These are phyloP conservation scores for Hoplostethus mediterraneus DNA, from an alignment of 2,797 vertebrate genomes.

Conservation along the genomic window DNA sequence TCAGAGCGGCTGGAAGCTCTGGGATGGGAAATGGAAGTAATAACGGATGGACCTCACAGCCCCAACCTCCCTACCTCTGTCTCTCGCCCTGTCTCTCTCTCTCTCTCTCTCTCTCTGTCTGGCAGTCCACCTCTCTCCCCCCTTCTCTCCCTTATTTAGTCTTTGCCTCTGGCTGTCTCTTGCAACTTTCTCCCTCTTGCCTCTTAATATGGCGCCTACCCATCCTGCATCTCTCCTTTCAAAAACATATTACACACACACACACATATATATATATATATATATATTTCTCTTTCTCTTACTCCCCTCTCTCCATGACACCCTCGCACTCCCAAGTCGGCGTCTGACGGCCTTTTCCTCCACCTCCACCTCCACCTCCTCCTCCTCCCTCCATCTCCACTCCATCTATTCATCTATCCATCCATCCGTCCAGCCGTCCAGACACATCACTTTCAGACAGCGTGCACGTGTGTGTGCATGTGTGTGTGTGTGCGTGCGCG, in stretches of 20 bases:
- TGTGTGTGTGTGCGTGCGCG: constrained; percentile 12
- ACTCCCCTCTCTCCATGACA: constrained; percentile 28
- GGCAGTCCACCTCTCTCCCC: constrained; percentile 5
- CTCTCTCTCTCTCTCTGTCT: background rate
- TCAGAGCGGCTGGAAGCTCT: constrained; percentile 63
- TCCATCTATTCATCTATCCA: background rate
- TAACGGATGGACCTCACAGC: constrained; percentile 67
- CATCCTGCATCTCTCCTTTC: constrained; percentile 36
- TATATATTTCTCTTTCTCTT: background rate
- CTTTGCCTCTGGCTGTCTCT: constrained; percentile 66
- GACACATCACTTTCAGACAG: constrained; percentile 67
- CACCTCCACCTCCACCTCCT: background rate
- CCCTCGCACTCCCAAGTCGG: background rate
- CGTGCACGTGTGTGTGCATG: constrained; percentile 4
- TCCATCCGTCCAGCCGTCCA: constrained; percentile 38
- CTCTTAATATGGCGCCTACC: constrained; percentile 43
- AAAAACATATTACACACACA: constrained; percentile 46
- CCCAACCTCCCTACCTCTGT: constrained; percentile 30
- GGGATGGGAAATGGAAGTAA: constrained; percentile 71
- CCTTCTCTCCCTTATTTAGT: constrained; percentile 24
- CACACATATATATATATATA: no score
- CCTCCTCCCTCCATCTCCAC: background rate
- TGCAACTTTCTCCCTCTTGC: constrained; percentile 23
- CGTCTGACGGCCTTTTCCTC: background rate
- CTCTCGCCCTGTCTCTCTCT: background rate